These are phyloP conservation scores for Beris morrisii DNA, from an alignment of 2,888 invertebrate species.

Conservation along the genomic window DNA sequence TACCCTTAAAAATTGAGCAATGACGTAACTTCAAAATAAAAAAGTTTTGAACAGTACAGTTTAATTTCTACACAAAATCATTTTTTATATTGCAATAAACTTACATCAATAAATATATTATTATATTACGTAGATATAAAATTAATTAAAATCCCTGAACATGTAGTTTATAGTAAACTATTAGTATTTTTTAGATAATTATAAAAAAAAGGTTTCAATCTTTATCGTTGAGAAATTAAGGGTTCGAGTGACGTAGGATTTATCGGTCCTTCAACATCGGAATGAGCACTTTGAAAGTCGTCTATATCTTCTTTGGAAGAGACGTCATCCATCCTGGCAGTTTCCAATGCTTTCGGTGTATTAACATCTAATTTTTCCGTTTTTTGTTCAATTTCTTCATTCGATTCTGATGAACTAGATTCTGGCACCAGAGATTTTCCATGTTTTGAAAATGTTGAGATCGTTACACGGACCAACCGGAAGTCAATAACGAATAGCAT, in stretches of 20 bases:
- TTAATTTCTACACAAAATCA: too few species aligned
- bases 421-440: neutral
- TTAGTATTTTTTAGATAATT: neutral
- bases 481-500: slow-evolving; percentile 50
- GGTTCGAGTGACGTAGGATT: slow-evolving; percentile 14
- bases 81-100: too few species aligned
- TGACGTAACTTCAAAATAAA: too few species aligned
- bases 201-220: neutral
- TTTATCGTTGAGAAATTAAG: slow-evolving; percentile 3
- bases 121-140: too few species aligned
- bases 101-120: too few species aligned
- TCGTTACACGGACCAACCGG: slow-evolving; percentile 43
- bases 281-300: slow-evolving; percentile 28
- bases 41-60: too few species aligned
- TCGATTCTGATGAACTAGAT: neutral
- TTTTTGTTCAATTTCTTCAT: slow-evolving; percentile 4
- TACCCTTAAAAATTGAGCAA: too few species aligned
- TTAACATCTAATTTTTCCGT: neutral
- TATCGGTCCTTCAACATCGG: slow-evolving; percentile 6
- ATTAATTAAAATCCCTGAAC: slow-evolving; percentile 21
- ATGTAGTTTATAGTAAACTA: neutral
- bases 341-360: neutral
- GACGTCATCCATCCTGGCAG: neutral
- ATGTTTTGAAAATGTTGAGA: neutral
- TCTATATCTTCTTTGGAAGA: slow-evolving; percentile 31